These are phyloP conservation scores for Heloderma charlesbogerti DNA, from an alignment of 2,113 vertebrate genomes.

Conservation along the genomic window DNA sequence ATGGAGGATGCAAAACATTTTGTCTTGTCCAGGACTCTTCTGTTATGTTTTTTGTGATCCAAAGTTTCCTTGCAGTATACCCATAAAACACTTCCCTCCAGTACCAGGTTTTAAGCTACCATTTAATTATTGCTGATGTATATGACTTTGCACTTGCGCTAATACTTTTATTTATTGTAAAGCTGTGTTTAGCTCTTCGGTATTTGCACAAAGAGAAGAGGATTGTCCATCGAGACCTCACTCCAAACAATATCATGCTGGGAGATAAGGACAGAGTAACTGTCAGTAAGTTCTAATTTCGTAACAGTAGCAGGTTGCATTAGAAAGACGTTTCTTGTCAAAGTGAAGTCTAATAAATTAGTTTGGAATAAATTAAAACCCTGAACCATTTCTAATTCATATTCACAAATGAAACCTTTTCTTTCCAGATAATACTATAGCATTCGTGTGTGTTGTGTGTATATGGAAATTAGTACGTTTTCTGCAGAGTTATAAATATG, in stretches of 20 bases:
- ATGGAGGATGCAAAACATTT: not conserved
- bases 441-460: not conserved
- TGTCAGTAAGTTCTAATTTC: conserved; percentile 82
- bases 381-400: conserved; percentile 14
- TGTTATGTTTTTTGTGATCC: not conserved
- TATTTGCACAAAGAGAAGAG: conserved; percentile 94
- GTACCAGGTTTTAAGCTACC: not conserved
- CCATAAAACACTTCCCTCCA: not conserved
- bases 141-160: conserved; percentile 4
- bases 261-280: conserved; percentile 90
- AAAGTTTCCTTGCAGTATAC: not conserved
- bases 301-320: conserved; percentile 3
- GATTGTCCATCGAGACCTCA: conserved; percentile 89
- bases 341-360: not conserved
- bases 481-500: not conserved
- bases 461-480: not conserved
- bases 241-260: conserved; percentile 90
- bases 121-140: not conserved
- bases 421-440: not conserved
- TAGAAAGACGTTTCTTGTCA: not conserved
- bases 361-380: not conserved
- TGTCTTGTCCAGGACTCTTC: not conserved
- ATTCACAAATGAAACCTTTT: not conserved
- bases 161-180: conserved; percentile 58
- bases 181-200: conserved; percentile 88